These are phyloP conservation scores for Tiaroga cobitis DNA, from an alignment of 2,797 vertebrate genomes.

Conservation along the genomic window DNA sequence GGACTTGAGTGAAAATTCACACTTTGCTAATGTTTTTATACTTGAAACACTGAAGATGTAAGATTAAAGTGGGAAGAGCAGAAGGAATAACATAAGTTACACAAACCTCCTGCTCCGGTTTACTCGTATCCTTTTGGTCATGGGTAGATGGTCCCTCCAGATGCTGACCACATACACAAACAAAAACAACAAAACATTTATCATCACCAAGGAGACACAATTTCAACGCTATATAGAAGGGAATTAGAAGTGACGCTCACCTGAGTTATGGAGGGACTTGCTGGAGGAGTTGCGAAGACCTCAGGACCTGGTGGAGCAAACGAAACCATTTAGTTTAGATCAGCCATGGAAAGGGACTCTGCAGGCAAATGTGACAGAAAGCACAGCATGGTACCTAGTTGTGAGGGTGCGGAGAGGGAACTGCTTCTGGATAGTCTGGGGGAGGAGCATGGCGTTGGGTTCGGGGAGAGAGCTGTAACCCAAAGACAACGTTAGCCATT, in stretches of 20 bases:
- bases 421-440: slow-evolving; percentile 79
- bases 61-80: neutral
- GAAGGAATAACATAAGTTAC: neutral
- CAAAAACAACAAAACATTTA: neutral
- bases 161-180: slow-evolving; percentile 51
- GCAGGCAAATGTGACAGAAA: neutral
- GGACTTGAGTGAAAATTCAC: too few species aligned
- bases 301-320: slow-evolving; percentile 59
- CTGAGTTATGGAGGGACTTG: slow-evolving; percentile 65
- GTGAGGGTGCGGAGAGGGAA: slow-evolving; percentile 77
- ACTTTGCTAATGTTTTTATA: neutral
- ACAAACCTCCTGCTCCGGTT: slow-evolving; percentile 74
- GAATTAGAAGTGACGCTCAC: slow-evolving; percentile 60
- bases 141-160: slow-evolving; percentile 68
- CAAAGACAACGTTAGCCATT: slow-evolving; percentile 31
- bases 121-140: slow-evolving; percentile 65
- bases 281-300: slow-evolving; percentile 55
- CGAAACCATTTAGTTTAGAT: slow-evolving; percentile 12
- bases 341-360: neutral
- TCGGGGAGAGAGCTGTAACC: slow-evolving; percentile 77
- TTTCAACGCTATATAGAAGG: neutral
- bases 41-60: neutral
- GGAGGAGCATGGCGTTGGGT: slow-evolving; percentile 81
- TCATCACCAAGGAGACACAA: slow-evolving; percentile 48
- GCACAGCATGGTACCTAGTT: slow-evolving; percentile 71